Base-by-base conservation (phyloP, 2,888 invertebrate genomes). In the Kryphioiulus occultus region DNA sequence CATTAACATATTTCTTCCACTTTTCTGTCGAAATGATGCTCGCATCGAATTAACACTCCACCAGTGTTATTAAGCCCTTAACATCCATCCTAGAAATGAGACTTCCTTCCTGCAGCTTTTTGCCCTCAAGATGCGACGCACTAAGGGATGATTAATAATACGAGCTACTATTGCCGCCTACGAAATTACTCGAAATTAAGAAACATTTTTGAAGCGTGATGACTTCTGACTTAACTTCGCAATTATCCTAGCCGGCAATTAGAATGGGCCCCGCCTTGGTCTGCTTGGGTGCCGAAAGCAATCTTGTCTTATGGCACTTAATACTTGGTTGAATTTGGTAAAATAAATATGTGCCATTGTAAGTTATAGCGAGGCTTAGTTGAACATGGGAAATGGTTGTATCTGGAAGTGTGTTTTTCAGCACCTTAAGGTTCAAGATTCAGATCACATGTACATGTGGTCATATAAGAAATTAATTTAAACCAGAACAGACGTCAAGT, bases 1-100 rank as follows among this genome's bases (percentile, higher is more conserved):
- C 59, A 59, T 59, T 59, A 59, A 59, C 59, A 59, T 59, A 59
- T 59, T 59, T 59, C 59, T 59, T 59, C 59, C 59, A 59, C 59
- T 59, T 19, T 59, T 59, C 5, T 59, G 59, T 59, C 59, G 59
- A 59, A 59, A 59, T 59, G 59, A 59, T 59, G 59, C 59, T 10
- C 3, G 59, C 22, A 22, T 59, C 22, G 59, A 59, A 59, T 59
- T 59, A 59, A 59, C 59, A 22, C 59, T 59, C 59, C 19, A 22
- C 59, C 22, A 59, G 22, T 59, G 22, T 59, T 10, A 5, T 22
- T 59, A 59, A 59, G 59, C 59, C 22, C 59, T 59, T 59, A 59
- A 59, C 59, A 59, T 59, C 22, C 22, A 59, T 59, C 59, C 59
- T 59, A 7, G n/a, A 59, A 7, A 22, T 53, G 12, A 59, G 7